Conservation (phyloP, 35 echinoderm and acorn worm species). For the Ophioderma brevispina region DNA sequence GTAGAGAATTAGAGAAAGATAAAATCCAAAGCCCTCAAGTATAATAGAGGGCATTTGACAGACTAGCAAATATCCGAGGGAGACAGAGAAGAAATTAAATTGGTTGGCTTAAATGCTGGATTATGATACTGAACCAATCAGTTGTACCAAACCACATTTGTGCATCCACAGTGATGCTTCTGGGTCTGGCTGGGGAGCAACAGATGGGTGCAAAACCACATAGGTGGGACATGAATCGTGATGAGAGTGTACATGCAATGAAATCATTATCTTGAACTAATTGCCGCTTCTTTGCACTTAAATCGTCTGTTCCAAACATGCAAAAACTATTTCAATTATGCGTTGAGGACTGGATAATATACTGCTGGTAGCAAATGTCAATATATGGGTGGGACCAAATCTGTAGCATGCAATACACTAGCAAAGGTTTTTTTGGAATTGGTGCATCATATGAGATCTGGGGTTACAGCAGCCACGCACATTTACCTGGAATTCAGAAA, state of each 20-base stretch:
- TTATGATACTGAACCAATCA: not conserved
- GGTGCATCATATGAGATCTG: slow-evolving; percentile 46
- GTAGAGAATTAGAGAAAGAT: slow-evolving; percentile 48
- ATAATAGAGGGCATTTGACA: slow-evolving; percentile 72
- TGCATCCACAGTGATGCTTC: slow-evolving; percentile 44
- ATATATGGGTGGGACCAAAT: slow-evolving; percentile 64
- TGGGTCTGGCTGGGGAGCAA: slow-evolving; percentile 59
- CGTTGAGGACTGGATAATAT: slow-evolving; percentile 60
- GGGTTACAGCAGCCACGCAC: no score
- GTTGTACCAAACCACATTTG: slow-evolving; percentile 24
- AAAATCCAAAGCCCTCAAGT: slow-evolving; percentile 49
- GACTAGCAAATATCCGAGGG: slow-evolving; percentile 27
- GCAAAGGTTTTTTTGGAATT: slow-evolving; percentile 55
- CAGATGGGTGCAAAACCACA: slow-evolving; percentile 24
- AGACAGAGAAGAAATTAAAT: slow-evolving; percentile 32
- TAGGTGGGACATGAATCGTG: slow-evolving; percentile 46
- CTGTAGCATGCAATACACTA: slow-evolving; percentile 58
- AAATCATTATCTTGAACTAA: slow-evolving; percentile 50
- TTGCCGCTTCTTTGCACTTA: slow-evolving; percentile 43
- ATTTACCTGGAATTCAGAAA: slow-evolving; percentile 37
- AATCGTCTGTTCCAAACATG: slow-evolving; percentile 42
- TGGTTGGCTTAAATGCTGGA: slow-evolving; percentile 55
- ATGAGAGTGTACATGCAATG: not conserved
- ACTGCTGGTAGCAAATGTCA: slow-evolving; percentile 72
- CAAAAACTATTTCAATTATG: slow-evolving; percentile 32